Evolutionary conservation across 2,888 invertebrate species (phyloP).

Genomic region (Perizoma affinitatum): DNA sequence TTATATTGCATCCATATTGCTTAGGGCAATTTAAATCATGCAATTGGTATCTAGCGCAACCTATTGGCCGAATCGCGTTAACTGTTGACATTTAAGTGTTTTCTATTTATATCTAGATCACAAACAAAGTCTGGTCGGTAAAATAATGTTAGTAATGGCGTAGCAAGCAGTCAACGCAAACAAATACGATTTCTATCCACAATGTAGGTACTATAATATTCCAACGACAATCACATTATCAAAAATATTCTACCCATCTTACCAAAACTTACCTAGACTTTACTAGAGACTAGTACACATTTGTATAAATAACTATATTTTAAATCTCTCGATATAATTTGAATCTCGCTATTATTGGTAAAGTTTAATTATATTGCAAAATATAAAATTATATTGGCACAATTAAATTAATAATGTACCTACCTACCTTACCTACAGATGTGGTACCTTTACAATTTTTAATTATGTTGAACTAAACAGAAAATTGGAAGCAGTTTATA

Average conservation of each 20-base stretch:
- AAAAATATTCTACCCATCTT: constrained; percentile 29
- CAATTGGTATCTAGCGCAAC: too few relatives aligned
- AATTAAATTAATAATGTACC: constrained; percentile 15
- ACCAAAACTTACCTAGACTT: constrained; percentile 3
- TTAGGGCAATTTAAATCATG: too few relatives aligned
- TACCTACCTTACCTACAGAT: not conserved
- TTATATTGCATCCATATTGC: too few relatives aligned
- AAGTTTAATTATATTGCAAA: constrained; percentile 29
- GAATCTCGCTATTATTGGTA: constrained; percentile 37
- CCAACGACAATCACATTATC: constrained; percentile 18
- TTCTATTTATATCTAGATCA: too few relatives aligned
- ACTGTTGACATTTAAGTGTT: too few relatives aligned
- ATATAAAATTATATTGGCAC: constrained; percentile 37
- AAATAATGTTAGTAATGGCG: not conserved
- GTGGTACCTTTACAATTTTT: constrained; percentile 11
- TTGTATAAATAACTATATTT: constrained; percentile 9
- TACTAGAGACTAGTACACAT: constrained; percentile 26
- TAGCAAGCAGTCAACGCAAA: not conserved
- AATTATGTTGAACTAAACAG: not conserved
- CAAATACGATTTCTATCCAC: too few relatives aligned
- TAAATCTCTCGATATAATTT: constrained; percentile 22
- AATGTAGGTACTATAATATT: not conserved
- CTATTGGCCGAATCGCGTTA: too few relatives aligned
- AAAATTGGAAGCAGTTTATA: constrained; percentile 18
- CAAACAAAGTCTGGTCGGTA: too few relatives aligned